Base-by-base conservation (phyloP, 2,888 invertebrate species). In the Pasiphila rectangulata region DNA sequence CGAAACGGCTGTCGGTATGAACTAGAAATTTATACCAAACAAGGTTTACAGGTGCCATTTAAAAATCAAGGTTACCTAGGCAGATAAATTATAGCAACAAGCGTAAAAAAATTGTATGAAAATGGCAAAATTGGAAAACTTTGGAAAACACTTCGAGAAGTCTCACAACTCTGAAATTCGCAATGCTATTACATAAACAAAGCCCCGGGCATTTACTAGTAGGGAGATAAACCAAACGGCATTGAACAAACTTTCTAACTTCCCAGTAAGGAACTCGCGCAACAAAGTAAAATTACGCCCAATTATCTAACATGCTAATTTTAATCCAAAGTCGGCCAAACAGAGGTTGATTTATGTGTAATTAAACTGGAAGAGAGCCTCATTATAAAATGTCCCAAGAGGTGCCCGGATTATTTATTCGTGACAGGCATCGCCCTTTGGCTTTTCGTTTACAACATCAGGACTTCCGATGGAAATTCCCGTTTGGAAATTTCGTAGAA, bases 281-380 rank as follows among this genome's bases (percentile, higher is more conserved):
- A 50, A 36, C 30, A 42, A 42, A 54, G 38, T 39, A 32, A 24
- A 46, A 29, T 38, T 34, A 19, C 7, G 40, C 19, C 40, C 49
- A 49, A 49, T 49, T 49, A 49, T 49, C 44, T 45, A 46, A 51
- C 43, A 48, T 48, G 46, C 48, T 51, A 54, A 54, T 54, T 54
- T 46, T 51, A 51, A 51, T 48, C 43, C 42, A 19, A 54, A 54
- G 37, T 46, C 30, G 47, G 43, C 29, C 45, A 40, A 46, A 37
- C 48, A 39, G 38, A 34, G 35, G 48, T 43, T 51, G 51, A 51
- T 54, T 54, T 51, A 54, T 36, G 51, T 46, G 40, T 51, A 51
- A 51, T 48, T 45, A 46, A 51, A 54, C 51, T 46, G 51, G 32
- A 34, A 46, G 43, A 47, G 43, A 43, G 35, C 9, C 42, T 51